phyloP scores from a whole-genome alignment of 2,113 vertebrate species.

The Hipposideros armiger region DNA sequence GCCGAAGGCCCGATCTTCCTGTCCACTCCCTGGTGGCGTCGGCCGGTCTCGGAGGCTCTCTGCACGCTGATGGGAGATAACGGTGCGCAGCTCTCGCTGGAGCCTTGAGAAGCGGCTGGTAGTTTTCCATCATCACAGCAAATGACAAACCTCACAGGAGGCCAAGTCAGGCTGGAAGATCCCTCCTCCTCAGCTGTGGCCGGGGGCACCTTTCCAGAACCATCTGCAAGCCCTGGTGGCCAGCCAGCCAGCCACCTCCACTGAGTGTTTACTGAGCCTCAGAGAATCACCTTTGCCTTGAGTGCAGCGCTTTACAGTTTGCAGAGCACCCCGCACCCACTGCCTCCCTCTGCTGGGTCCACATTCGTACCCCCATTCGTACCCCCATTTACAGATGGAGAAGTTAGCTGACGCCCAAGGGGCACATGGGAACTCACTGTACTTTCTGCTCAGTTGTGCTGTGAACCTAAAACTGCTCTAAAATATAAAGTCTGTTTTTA shows the following conservation, averaged over 20 bases:
- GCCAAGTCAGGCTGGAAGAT: background rate
- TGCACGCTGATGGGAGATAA: slow-evolving; percentile 30
- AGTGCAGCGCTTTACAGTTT: accelerated
- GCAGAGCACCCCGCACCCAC: too few species aligned
- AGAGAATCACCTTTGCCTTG: accelerated
- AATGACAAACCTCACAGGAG: background rate
- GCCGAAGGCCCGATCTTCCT: accelerated
- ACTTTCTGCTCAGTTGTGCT: accelerated
- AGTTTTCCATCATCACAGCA: slow-evolving; percentile 54
- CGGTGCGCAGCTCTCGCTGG: background rate
- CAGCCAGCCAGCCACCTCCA: background rate
- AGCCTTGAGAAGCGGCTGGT: background rate
- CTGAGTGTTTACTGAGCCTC: background rate
- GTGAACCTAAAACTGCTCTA: background rate
- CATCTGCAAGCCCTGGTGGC: background rate
- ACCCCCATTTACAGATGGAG: background rate
- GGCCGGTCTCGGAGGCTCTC: background rate
- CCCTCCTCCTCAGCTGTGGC: background rate
- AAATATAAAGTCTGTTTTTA: background rate
- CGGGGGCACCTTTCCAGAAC: background rate
- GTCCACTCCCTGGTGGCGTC: accelerated
- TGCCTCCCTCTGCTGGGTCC: too few species aligned
- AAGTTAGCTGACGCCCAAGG: accelerated
- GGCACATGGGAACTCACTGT: accelerated
- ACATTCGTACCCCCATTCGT: accelerated